Conservation (phyloP, 1,140 invertebrate species). For the Trichonephila inaurata region DNA sequence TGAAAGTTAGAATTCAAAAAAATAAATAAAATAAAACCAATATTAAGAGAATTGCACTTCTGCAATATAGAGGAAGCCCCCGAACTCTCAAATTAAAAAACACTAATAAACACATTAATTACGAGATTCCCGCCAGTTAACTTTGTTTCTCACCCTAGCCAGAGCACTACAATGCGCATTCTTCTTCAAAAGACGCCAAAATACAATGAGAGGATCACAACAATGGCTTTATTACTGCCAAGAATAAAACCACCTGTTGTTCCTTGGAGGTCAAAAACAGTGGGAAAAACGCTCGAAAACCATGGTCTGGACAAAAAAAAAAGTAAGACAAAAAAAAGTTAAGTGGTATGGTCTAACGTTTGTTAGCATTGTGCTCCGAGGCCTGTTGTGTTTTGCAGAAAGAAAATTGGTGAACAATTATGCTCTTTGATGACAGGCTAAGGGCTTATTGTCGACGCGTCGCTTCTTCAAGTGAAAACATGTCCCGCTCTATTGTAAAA, state of each 20-base stretch:
- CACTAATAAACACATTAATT: constrained; percentile 67
- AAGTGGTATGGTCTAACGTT: constrained; percentile 58
- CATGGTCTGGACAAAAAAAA: constrained; percentile 41
- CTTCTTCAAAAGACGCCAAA: constrained; percentile 54
- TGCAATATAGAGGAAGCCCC: not conserved
- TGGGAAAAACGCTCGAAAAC: constrained; percentile 64
- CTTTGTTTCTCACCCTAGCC: constrained; percentile 56
- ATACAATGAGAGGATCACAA: constrained; percentile 65
- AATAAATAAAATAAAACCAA: not conserved
- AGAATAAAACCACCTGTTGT: constrained; percentile 73
- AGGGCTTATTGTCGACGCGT: constrained; percentile 46
- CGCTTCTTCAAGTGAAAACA: constrained; percentile 46
- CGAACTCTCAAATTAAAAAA: not conserved
- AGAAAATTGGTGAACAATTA: constrained; percentile 68
- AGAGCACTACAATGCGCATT: constrained; percentile 49
- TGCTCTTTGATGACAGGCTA: constrained; percentile 52
- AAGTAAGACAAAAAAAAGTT: constrained; percentile 20
- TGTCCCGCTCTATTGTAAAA: constrained; percentile 40
- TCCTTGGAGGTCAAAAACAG: constrained; percentile 61
- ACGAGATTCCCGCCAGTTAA: not conserved
- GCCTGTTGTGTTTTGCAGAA: constrained; percentile 20
- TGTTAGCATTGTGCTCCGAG: constrained; percentile 67
- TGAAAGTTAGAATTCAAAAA: too few relatives aligned
- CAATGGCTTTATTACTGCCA: constrained; percentile 69
- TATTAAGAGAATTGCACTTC: not conserved